These are phyloP conservation scores for Macropus fuliginosus DNA, from an alignment of 2,797 vertebrate species.

Conservation along the genomic window DNA sequence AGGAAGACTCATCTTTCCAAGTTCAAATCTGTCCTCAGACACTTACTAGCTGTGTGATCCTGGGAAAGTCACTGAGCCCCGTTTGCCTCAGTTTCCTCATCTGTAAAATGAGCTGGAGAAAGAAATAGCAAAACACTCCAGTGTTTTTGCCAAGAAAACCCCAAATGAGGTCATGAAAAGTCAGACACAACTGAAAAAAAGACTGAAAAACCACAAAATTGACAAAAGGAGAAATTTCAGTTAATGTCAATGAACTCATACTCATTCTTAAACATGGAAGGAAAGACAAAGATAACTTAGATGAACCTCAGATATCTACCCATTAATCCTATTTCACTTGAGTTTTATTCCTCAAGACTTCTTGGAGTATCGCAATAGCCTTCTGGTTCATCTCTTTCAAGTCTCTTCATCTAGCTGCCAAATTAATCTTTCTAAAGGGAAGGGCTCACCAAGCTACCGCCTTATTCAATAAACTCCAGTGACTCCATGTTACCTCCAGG, in stretches of 20 bases:
- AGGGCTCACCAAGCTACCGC: background rate
- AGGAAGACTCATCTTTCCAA: background rate
- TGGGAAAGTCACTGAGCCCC: slow-evolving; percentile 11
- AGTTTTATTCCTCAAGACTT: background rate
- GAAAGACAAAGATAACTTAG: background rate
- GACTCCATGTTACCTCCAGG: background rate
- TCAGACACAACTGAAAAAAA: background rate
- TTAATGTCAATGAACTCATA: background rate
- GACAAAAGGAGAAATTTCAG: background rate
- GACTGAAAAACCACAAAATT: background rate
- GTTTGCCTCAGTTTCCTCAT: background rate
- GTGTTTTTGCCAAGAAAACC: background rate
- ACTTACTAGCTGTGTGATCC: background rate
- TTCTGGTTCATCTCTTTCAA: background rate
- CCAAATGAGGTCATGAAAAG: background rate
- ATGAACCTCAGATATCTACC: background rate
- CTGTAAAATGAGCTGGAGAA: no score
- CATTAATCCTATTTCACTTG: no score
- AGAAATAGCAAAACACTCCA: no score
- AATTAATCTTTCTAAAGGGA: background rate
- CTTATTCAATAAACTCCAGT: background rate
- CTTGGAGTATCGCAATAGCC: background rate
- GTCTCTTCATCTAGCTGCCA: background rate
- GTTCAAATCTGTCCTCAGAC: background rate
- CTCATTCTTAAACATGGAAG: background rate